Base-by-base conservation (phyloP, 2,888 invertebrate species). In the Meliscaeva auricollis region DNA sequence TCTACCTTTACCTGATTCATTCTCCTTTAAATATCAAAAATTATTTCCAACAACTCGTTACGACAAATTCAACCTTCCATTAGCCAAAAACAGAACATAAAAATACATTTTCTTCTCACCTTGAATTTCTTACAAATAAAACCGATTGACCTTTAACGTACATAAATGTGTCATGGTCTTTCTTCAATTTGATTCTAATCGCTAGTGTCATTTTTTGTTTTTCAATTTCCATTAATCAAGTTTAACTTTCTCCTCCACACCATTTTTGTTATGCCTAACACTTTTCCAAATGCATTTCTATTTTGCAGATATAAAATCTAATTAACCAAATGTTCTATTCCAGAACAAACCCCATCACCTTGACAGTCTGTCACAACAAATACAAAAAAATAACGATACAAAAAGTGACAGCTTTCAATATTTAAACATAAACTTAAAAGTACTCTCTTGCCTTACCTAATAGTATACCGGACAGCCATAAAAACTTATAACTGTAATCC, bases 401-500 rank as follows among this genome's bases (percentile, higher is more conserved):
- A 46, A 9, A 32, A 44, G 3, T 26, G 22, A n/a, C 7, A 44
- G 20, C n/a, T 8, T 32, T 69, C 62, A 62, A 48, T 26, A 26
- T 7, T 22, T 26, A 26, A 1, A 48, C 48, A 8, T 17, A 1
- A 15, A 46, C n/a, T n/a, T 8, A 6, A 17, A 17, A 35, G 7
- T 15, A 15, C 5, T 4, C 13, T 50, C 30, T 76, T 7, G 62
- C 72, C 90, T 90, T 87, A 90, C 90, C 90, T 90, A 90, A 89
- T 89, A 90, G 89, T 89, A 91, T 90, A 90, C 90, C 91, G 90
- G 90, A 90, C 89, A 91, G 89, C 89, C 90, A 91, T 90, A 90
- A 89, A 90, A 90, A 89, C 89, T 89, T 91, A 90, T 90, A 91
- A 90, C 90, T 90, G 90, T 90, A 90, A 90, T 90, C 90, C 90